Base-by-base conservation (phyloP, 1,140 invertebrate genomes). In the Radopholus similis region DNA sequence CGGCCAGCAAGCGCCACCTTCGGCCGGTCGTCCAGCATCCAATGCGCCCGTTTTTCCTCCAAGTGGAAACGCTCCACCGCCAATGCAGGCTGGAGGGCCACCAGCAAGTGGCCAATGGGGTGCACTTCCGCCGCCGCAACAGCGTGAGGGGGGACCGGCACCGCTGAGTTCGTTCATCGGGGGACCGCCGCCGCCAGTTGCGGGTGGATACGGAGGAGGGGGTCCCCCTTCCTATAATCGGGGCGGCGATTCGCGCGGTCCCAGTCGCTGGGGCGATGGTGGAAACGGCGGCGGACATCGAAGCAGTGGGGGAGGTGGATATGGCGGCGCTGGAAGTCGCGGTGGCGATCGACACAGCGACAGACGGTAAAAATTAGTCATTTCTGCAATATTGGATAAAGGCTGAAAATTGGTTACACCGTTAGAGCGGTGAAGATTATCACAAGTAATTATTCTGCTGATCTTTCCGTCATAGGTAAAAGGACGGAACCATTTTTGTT, bases 41-140 rank as follows among this genome's bases (percentile, higher is more conserved):
- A 62, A 62, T 62, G 59, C 59, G 9, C 59, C 59, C 15, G 59
- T 62, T 28, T 62, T 62, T 62, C 59, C 59, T 0, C 59, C 47
- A 51, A 62, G 13, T 51, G 23, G 42, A n/a, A n/a, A n/a, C n/a
- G n/a, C n/a, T n/a, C 26, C 59, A n/a, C 59, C 28, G 1, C 59
- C 38, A 28, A 23, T 62, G 40, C 34, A 23, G 49, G 58, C 9
- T 18, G 26, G 18, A 42, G 59, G 59, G 49, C 28, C n/a, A 21
- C 58, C 38, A 26, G 59, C 21, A 40, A n/a, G n/a, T n/a, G n/a
- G n/a, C n/a, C n/a, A n/a, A n/a, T n/a, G 40, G 35, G 42, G 59
- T 18, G 38, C 26, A 40, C 59, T 40, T 4, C 57, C 32, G 15
- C 56, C 32, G 18, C 18, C 58, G n/a, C 58, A 62, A 51, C 47